Base-by-base conservation (phyloP, 2,888 invertebrate species). In the Slavum lentiscoides region DNA sequence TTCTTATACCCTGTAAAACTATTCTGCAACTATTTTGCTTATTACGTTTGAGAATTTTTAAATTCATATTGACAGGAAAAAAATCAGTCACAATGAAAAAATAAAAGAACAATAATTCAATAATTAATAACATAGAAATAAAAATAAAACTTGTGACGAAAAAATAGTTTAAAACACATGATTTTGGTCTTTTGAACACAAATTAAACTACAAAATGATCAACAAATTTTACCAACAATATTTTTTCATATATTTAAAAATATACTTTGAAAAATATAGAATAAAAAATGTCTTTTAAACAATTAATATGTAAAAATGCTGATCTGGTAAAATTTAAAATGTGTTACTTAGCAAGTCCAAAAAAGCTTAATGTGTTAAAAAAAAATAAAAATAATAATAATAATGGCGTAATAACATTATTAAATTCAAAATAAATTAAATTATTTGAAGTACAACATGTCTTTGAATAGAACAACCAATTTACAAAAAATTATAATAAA, bases 1-100 rank as follows among this genome's bases (percentile, higher is more conserved):
- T 77, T 80, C 72, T 80, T 72, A 72, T 72, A 80, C 80, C 80
- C 80, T 80, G 80, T 80, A 80, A 23, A 80, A 64, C 72, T 80
- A 80, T 30, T 37, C 39, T 43, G n/a, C 23, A 80, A 64, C 72
- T 80, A 80, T 30, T 37, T 55, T 43, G n/a, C 23, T 49, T 64
- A 80, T 80, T 72, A 80, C 70, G 4, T 80, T 69, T 43, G 49
- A 62, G 37, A 77, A 72, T 77, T 69, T 37, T 72, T 62, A 58
- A 80, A 72, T 80, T 72, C 70, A 80, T 58, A 72, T 64, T 64
- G 62, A 66, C 70, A 72, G 59, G 30, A 77, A 53, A 68, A 77
- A 30, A 66, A 64, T 69, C 76, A 80, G 80, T 72, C 62, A 72
- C 30, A 58, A 23, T 17, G 13, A 58, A 30, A 61, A 76, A 2